These are phyloP conservation scores for Athalia rosae DNA, from an alignment of 2,888 invertebrate genomes.

Conservation along the genomic window DNA sequence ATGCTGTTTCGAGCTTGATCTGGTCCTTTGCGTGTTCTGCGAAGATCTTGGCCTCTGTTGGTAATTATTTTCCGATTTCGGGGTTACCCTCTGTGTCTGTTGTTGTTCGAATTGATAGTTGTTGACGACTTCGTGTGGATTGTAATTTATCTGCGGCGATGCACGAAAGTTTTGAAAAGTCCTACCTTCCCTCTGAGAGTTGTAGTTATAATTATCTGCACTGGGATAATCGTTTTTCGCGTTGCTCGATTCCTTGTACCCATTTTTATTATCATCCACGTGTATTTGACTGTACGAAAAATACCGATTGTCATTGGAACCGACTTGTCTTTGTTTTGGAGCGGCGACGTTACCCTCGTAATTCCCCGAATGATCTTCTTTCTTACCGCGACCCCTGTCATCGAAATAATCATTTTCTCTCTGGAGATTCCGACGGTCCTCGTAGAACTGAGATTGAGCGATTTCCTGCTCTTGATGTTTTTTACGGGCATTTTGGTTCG, in stretches of 20 bases:
- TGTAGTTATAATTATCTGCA: slow-evolving; percentile 17
- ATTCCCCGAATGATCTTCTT: slow-evolving; percentile 57
- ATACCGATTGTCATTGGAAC: slow-evolving; percentile 48
- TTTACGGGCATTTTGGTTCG: slow-evolving; percentile 12
- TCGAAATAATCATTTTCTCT: slow-evolving; percentile 32
- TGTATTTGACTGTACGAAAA: slow-evolving; percentile 47
- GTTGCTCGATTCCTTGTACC: slow-evolving; percentile 14
- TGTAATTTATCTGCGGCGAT: slow-evolving; percentile 17
- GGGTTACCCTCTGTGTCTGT: neutral
- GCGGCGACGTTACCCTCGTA: slow-evolving; percentile 50
- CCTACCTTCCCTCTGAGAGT: slow-evolving; percentile 10
- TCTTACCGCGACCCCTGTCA: slow-evolving; percentile 53
- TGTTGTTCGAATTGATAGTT: neutral
- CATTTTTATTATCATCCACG: slow-evolving; percentile 3
- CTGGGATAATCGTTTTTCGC: slow-evolving; percentile 5
- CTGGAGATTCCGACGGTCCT: slow-evolving; percentile 1
- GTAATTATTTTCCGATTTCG: neutral
- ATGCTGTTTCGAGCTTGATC: slow-evolving; percentile 22
- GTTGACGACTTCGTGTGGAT: slow-evolving; percentile 7
- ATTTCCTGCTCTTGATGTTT: slow-evolving; percentile 12
- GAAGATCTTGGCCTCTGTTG: slow-evolving; percentile 22
- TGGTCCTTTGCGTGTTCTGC: neutral
- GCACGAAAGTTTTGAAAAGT: neutral
- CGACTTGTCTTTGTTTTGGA: slow-evolving; percentile 34
- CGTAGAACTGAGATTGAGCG: neutral